Percentiles rank a stretch among this genome's conserved stretches.
These are phyloP conservation scores for Nasonovia ribisnigri DNA, from an alignment of 2,888 invertebrate species.

Conservation along the genomic window DNA sequence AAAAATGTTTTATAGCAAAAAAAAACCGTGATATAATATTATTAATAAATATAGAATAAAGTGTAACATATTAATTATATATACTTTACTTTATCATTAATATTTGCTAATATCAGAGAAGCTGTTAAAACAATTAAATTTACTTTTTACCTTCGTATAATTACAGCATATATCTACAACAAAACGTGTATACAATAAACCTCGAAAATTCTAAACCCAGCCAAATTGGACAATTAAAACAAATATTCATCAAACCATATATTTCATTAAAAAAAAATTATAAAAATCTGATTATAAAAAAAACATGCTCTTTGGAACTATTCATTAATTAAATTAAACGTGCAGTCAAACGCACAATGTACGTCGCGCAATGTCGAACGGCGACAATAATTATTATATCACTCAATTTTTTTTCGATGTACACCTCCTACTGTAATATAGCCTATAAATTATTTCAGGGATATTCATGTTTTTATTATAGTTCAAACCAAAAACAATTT, in stretches of 20 bases:
- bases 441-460: neutral
- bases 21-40: neutral
- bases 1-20: neutral
- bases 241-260: neutral
- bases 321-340: neutral
- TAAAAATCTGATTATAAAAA: neutral
- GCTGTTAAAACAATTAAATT: neutral
- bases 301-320: neutral
- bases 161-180: neutral
- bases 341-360: slow-evolving; percentile 9
- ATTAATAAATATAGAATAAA: neutral
- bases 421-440: neutral
- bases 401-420: neutral
- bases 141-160: neutral
- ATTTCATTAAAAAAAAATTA: neutral
- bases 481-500: neutral
- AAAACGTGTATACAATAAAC: neutral
- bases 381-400: neutral
- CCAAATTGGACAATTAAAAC: neutral
- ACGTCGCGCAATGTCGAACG: neutral
- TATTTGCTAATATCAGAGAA: neutral
- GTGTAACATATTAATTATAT: neutral
- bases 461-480: neutral
- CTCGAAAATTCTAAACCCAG: neutral
- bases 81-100: neutral